Evolutionary conservation across 2,888 invertebrate genomes (phyloP).

Genomic region (Rhingia campestris): DNA sequence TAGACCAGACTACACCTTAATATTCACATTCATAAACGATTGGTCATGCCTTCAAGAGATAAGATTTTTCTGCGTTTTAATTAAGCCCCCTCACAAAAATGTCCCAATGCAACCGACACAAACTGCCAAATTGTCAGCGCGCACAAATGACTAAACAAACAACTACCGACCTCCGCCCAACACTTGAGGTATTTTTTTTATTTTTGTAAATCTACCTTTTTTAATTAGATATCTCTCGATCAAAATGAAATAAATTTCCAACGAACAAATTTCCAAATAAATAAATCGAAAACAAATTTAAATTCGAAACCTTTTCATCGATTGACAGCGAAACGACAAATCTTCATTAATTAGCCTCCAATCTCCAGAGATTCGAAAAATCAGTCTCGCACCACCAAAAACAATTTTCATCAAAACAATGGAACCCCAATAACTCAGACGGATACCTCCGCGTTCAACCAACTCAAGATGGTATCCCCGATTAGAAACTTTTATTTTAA

Average conservation of each 20-base stretch:
- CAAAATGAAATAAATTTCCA: slow-evolving; percentile 34
- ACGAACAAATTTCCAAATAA: slow-evolving; percentile 29
- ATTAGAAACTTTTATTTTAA: slow-evolving; percentile 66
- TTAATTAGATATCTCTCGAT: slow-evolving; percentile 48
- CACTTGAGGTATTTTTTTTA: background rate
- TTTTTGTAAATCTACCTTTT: background rate
- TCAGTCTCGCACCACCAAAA: background rate
- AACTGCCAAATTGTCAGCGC: slow-evolving; percentile 29
- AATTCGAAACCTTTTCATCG: slow-evolving; percentile 34
- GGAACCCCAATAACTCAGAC: slow-evolving; percentile 65
- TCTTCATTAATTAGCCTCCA: slow-evolving; percentile 61
- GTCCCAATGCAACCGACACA: slow-evolving; percentile 6
- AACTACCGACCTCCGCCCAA: slow-evolving; percentile 9
- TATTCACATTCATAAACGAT: background rate
- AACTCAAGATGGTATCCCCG: slow-evolving; percentile 46
- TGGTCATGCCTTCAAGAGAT: background rate
- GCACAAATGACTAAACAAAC: slow-evolving; percentile 19
- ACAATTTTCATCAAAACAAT: slow-evolving; percentile 62
- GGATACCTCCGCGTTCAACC: slow-evolving; percentile 22
- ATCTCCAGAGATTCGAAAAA: slow-evolving; percentile 9
- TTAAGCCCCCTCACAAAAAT: background rate
- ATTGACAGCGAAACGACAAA: slow-evolving; percentile 61
- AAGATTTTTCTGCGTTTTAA: background rate
- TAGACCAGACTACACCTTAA: background rate
- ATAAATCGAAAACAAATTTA: slow-evolving; percentile 44